Percentiles rank a stretch among this genome's conserved stretches.
phyloP scores from a whole-genome alignment of 2,888 invertebrate species.

The Cepaea hortensis region DNA sequence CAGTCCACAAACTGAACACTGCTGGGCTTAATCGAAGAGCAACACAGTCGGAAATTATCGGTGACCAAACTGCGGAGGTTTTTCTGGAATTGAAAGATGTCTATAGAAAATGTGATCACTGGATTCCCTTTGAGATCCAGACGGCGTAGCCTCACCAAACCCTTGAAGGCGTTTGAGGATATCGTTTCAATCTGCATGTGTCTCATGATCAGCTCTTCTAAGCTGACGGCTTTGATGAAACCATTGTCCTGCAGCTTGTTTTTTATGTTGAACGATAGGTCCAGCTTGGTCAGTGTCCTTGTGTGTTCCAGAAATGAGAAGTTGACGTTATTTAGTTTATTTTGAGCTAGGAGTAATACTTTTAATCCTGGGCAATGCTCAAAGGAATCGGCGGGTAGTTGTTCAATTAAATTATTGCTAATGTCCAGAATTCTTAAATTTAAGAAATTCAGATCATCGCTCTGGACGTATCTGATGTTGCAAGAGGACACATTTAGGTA shows the following conservation, averaged over 20 bases:
- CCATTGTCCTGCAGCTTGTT: not conserved
- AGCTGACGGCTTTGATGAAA: not conserved
- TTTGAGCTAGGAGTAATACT: conserved; percentile 20
- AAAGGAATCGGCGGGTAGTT: not conserved
- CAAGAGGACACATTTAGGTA: conserved; percentile 37
- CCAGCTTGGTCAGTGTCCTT: conserved; percentile 9
- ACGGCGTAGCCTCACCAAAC: conserved; percentile 24
- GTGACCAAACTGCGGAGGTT: conserved; percentile 30
- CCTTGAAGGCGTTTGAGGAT: conserved; percentile 34
- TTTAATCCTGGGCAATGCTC: conserved; percentile 33
- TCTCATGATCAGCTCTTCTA: conserved; percentile 20
- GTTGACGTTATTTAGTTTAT: conserved; percentile 14
- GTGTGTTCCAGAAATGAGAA: not conserved
- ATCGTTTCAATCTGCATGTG: conserved; percentile 33
- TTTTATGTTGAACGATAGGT: conserved; percentile 28
- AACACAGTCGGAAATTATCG: conserved; percentile 47
- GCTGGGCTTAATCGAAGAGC: conserved; percentile 28
- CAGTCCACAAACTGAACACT: conserved; percentile 15
- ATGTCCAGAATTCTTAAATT: conserved; percentile 40
- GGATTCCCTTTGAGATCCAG: conserved; percentile 21
- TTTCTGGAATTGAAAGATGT: conserved; percentile 27
- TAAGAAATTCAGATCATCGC: not conserved
- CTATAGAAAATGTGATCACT: not conserved
- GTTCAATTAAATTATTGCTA: conserved; percentile 24
- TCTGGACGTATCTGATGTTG: not conserved